phyloP scores from a whole-genome alignment of 2,797 vertebrate genomes.

The Pipistrellus nathusii region DNA sequence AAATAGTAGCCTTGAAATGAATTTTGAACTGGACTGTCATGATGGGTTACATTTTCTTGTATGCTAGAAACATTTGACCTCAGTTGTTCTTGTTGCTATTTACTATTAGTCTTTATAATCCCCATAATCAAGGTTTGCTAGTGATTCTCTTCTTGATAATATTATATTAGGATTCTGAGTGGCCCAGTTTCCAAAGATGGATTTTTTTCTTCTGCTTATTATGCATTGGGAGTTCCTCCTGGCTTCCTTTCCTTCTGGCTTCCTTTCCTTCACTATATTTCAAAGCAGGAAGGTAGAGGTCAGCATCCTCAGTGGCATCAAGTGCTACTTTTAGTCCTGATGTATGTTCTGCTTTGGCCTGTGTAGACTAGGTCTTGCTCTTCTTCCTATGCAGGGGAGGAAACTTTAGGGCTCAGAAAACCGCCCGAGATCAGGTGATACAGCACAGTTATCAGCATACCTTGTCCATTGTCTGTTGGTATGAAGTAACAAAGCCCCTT shows the following conservation, averaged over 20 bases:
- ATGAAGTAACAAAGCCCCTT: background rate
- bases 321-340: background rate
- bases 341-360: background rate
- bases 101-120: constrained; percentile 13
- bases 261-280: background rate
- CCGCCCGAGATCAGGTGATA: background rate
- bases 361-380: background rate
- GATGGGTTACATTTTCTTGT: constrained; percentile 31
- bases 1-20: constrained; percentile 55
- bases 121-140: background rate
- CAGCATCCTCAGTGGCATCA: background rate
- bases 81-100: constrained; percentile 34
- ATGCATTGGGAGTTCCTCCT: background rate
- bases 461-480: background rate
- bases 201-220: constrained; percentile 44
- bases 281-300: background rate
- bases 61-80: background rate
- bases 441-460: background rate
- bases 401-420: background rate
- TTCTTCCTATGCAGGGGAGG: background rate
- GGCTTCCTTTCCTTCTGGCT: background rate
- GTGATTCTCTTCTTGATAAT: constrained; percentile 18
- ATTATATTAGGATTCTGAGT: constrained; percentile 28
- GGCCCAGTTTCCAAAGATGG: constrained; percentile 27
- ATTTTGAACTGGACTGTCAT: constrained; percentile 60